Base-by-base conservation (phyloP, 2,797 vertebrate species). In the Anabas testudineus region DNA sequence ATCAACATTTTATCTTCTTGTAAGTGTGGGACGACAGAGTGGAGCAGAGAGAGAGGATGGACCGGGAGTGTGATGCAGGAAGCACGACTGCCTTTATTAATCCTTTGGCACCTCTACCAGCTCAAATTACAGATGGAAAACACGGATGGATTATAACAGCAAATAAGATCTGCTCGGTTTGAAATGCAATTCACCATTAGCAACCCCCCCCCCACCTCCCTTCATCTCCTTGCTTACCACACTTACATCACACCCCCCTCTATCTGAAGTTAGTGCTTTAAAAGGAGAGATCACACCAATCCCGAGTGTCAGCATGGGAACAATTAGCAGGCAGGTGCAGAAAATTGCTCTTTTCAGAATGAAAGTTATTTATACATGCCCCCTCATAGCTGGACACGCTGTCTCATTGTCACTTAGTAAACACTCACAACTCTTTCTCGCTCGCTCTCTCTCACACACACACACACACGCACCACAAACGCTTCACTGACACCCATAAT, bases 281-380 rank as follows among this genome's bases (percentile, higher is more conserved):
- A 84, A 83, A 78, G 84, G 77, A 87, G 84, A 62, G 85, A 90
- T 90, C 82, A 60, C 84, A 88, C 84, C 78, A 80, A 84, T 77
- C 61, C 80, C 45, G 81, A 78, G 74, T 78, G 75, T 78, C 77
- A 84, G 87, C 74, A 69, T 76, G 83, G 71, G 74, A 90, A 91
- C 83, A 88, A 91, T 90, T 91, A 90, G 84, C 64, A 83, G 58
- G 64, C 81, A 90, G 78, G 87, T 90, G 88, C 70, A 81, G 78
- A 81, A 79, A 78, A 87, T 67, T 88, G 80, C 62, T 90, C 81
- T 80, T 87, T 87, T 88, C 74, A 73, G 74, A 81, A 90, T 84
- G 75, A 82, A 61, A 51, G 78, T 84, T 90, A 86, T 87, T 81
- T 86, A 78, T 79, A 73, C 41, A 28, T 45, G 26, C 39, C 64